Evolutionary conservation across 2,888 invertebrate genomes (phyloP), one percentile per base, ranked within the genome.

Genomic region (Lampropteryx suffumata): DNA sequence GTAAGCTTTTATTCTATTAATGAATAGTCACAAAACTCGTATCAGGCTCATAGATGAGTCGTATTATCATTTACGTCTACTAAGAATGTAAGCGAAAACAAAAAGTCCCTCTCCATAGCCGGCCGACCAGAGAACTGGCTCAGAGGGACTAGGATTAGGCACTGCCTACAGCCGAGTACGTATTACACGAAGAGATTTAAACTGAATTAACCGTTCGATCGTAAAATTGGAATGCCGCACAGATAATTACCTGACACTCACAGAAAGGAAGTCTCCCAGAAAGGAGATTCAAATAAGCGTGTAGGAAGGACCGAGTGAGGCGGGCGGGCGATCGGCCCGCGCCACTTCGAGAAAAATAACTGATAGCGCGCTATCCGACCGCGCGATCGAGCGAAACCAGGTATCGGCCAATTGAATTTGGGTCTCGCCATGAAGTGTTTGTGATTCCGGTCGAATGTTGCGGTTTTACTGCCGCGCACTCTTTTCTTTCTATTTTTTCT

Each of bases 181-280:
- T 85, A 86, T 84, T 85, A 87, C 82, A 79, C 84, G 86, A 84
- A 86, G 81, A 88, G 87, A 90, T 89, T 90, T 89, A 89, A 90
- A 89, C 85, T 88, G 88, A 90, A 85, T 89, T 90, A 88, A 83
- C 87, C 87, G 78, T 88, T 90, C 89, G 86, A 88, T 88, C 86
- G 89, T 88, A 90, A 90, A 90, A 90, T 89, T 90, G 90, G 86
- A 88, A 89, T 86, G 88, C 89, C 89, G 87, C 89, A 88, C 84
- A 89, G 89, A 90, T 90, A 90, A 90, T 90, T 90, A 90, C 87
- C 89, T 90, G 90, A 90, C 90, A 90, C 89, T 89, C 89, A 89
- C 90, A 90, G 89, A 82, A 85, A 90, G 87, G 88, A 87, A 86
- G 81, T 83, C 84, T 76, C 81, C 82, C 77, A 80, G 84, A 82